Percentiles rank a stretch among this genome's conserved stretches.
These are phyloP conservation scores for Coregonus ussuriensis DNA, from an alignment of 2,797 vertebrate species.

Conservation along the genomic window DNA sequence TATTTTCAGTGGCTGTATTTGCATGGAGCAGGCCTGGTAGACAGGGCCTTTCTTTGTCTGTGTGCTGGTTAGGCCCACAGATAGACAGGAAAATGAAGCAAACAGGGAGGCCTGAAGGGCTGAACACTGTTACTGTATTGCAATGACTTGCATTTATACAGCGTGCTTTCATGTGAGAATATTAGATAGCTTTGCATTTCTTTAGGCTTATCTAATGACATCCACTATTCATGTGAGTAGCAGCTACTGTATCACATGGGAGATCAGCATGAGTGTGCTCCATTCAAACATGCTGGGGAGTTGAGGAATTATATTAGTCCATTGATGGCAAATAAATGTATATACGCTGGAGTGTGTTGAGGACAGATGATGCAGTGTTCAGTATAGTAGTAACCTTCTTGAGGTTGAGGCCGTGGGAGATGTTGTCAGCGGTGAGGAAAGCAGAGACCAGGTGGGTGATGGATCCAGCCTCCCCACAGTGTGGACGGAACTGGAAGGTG, in stretches of 20 bases:
- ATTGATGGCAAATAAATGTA: background rate
- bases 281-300: background rate
- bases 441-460: conserved; percentile 95
- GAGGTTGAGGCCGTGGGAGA: conserved; percentile 94
- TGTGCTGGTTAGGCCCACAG: background rate
- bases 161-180: background rate
- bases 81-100: background rate
- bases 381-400: conserved; percentile 83
- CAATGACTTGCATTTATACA: background rate
- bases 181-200: background rate
- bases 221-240: background rate
- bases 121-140: background rate
- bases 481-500: conserved; percentile 95
- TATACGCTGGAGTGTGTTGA: background rate
- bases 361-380: background rate
- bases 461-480: conserved; percentile 95
- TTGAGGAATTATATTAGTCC: background rate
- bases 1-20: background rate
- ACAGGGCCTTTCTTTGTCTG: background rate
- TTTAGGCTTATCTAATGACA: background rate
- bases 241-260: background rate
- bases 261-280: background rate
- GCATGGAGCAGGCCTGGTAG: background rate
- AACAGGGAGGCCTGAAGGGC: background rate
- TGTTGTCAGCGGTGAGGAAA: conserved; percentile 94